Percentiles rank a stretch among this genome's conserved stretches.
Conservation (phyloP, 2,888 invertebrate species). For the Luffia ferchaultella region DNA sequence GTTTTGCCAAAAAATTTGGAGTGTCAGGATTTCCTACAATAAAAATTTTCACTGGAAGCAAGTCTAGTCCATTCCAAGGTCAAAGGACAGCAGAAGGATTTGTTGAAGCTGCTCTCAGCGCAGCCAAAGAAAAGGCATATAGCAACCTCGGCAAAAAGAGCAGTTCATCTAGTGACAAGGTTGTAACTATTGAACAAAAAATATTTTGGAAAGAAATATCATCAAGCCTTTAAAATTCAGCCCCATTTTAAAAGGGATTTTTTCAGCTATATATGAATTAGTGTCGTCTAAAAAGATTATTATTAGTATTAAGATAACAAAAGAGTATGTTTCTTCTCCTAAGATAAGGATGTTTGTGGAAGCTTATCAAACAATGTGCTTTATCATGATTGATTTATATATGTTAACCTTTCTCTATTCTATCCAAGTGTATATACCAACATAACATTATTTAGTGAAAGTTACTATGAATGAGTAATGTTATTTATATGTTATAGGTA, state of each 20-base stretch:
- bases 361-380: no score
- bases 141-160: slow-evolving; percentile 71
- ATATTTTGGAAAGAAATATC: neutral
- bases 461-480: no score
- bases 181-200: slow-evolving; percentile 22
- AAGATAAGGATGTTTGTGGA: no score
- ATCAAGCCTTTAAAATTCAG: neutral
- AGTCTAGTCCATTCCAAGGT: slow-evolving; percentile 88
- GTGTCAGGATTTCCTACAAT: slow-evolving; percentile 95
- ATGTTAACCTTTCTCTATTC: no score
- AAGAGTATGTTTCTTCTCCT: no score
- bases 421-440: no score
- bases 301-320: no score
- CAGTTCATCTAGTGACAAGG: slow-evolving; percentile 38
- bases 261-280: neutral
- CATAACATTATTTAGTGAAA: no score
- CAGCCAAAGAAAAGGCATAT: slow-evolving; percentile 78
- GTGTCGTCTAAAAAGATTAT: no score
- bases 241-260: neutral
- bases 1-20: slow-evolving; percentile 80
- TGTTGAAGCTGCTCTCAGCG: slow-evolving; percentile 84
- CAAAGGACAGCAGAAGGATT: slow-evolving; percentile 86
- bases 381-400: no score
- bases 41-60: slow-evolving; percentile 90
- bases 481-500: no score